Evolutionary conservation across 2,797 vertebrate species (phyloP).

Genomic region (Malurus leucopterus): DNA sequence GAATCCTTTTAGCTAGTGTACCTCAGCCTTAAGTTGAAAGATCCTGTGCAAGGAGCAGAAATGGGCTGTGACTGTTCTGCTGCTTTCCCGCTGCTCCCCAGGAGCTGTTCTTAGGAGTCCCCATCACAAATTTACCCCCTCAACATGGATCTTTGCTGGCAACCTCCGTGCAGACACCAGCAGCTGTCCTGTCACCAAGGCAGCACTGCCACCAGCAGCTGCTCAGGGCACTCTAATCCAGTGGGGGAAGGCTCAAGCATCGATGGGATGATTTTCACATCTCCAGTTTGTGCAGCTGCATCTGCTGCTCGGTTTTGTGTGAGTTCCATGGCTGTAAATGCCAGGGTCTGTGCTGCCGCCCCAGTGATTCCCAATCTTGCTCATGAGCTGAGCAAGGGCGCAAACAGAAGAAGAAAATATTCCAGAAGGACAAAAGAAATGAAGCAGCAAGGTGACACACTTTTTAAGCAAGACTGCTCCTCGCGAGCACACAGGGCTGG

Average conservation of each 20-base stretch:
- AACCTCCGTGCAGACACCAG: neutral
- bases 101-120: neutral
- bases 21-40: neutral
- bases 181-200: neutral
- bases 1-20: neutral
- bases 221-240: neutral
- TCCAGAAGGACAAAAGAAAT: neutral
- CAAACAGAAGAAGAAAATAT: neutral
- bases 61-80: neutral
- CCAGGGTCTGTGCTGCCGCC: neutral
- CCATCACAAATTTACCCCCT: neutral
- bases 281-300: neutral
- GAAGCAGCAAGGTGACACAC: neutral
- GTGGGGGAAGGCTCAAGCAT: neutral
- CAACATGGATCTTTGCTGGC: neutral
- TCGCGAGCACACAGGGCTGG: neutral
- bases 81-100: neutral
- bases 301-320: neutral
- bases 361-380: neutral
- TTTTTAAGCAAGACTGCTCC: neutral
- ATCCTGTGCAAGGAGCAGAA: neutral
- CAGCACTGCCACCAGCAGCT: neutral
- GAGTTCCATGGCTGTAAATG: neutral
- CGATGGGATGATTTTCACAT: fast-evolving
- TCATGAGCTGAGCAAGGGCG: neutral